These are phyloP conservation scores for Struthidea cinerea DNA, from an alignment of 2,113 vertebrate genomes.

Conservation along the genomic window DNA sequence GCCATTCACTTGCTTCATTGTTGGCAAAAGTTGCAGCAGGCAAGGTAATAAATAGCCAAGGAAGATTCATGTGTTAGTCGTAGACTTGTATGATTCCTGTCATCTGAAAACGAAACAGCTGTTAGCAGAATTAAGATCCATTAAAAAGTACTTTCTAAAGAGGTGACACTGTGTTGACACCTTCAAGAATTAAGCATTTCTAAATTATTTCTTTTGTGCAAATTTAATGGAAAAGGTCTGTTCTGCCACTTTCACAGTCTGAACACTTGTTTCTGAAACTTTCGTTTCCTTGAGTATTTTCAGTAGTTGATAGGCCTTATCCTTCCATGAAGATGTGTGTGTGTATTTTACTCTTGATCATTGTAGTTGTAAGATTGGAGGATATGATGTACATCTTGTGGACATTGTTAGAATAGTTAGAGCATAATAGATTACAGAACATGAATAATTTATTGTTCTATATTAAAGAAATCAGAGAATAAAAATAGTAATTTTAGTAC, in stretches of 20 bases:
- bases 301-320: background rate
- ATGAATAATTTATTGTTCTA: background rate
- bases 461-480: background rate
- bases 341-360: background rate
- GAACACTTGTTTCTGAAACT: background rate
- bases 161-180: background rate
- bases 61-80: background rate
- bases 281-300: background rate
- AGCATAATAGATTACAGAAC: background rate
- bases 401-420: background rate
- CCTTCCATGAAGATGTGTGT: background rate
- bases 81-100: background rate
- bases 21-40: constrained; percentile 93
- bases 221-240: background rate
- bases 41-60: constrained; percentile 81
- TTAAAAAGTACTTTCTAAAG: background rate
- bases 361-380: background rate
- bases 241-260: background rate
- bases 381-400: background rate
- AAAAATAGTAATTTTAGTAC: background rate
- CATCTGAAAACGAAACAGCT: background rate
- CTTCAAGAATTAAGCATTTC: background rate
- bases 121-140: background rate
- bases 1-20: constrained; percentile 91
- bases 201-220: background rate